Conservation (phyloP, 2,888 invertebrate species). For the Pemphredon lugubris region DNA sequence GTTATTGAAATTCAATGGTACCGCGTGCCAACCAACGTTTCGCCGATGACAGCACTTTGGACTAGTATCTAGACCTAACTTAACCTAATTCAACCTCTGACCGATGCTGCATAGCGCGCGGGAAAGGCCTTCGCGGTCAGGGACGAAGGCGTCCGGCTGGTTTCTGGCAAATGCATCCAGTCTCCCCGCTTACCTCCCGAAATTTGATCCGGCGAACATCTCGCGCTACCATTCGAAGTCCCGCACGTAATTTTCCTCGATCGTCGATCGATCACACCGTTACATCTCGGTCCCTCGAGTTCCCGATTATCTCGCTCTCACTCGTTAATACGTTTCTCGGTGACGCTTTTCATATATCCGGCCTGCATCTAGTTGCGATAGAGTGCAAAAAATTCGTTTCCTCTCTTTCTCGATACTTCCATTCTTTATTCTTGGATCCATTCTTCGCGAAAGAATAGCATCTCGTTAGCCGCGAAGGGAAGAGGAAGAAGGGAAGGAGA, state of each 20-base stretch:
- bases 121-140: constrained; percentile 48
- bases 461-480: constrained; percentile 10
- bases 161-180: constrained; percentile 36
- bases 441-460: constrained; percentile 8
- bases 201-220: too few relatives aligned
- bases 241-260: too few relatives aligned
- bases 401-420: not conserved
- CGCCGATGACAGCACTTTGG: constrained; percentile 29
- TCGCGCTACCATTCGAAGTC: too few relatives aligned
- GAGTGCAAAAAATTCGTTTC: not conserved
- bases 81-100: constrained; percentile 50
- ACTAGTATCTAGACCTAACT: constrained; percentile 34
- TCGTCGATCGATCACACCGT: constrained; percentile 2
- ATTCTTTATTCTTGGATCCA: not conserved
- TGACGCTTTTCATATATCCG: not conserved
- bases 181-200: too few relatives aligned
- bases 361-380: not conserved
- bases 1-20: constrained; percentile 2
- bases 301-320: not conserved
- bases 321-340: too few relatives aligned
- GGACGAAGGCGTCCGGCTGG: constrained; percentile 33
- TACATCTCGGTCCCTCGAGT: not conserved
- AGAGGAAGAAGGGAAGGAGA: too few relatives aligned
- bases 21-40: not conserved
- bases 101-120: constrained; percentile 33